These are phyloP conservation scores for Campodea augens DNA, from an alignment of 1,140 invertebrate species.

Conservation along the genomic window DNA sequence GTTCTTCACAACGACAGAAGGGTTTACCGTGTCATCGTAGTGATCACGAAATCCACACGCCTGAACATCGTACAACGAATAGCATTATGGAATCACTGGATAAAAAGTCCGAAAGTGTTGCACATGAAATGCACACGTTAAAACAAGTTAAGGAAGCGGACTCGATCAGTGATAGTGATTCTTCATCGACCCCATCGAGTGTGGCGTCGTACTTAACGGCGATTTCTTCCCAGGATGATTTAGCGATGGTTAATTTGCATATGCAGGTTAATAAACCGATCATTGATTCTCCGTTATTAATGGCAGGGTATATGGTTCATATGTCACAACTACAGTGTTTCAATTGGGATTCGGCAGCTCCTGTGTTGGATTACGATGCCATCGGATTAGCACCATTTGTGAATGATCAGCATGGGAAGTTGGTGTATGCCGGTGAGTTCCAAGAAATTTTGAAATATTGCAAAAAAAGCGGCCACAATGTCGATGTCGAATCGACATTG, in stretches of 20 bases:
- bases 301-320: constrained; percentile 87
- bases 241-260: constrained; percentile 79
- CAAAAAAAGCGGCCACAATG: no score
- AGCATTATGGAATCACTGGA: no score
- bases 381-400: constrained; percentile 14
- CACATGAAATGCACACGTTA: no score
- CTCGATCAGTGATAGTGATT: no score
- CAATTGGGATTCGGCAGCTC: constrained; percentile 21
- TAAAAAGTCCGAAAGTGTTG: no score
- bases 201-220: constrained; percentile 67
- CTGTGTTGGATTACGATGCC: constrained; percentile 11
- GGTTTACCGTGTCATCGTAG: constrained; percentile 31
- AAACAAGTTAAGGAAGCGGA: no score
- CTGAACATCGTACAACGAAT: constrained; percentile 23
- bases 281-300: constrained; percentile 73
- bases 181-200: no score
- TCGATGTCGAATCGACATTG: no score
- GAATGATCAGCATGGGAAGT: constrained; percentile 12
- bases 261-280: constrained; percentile 91
- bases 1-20: constrained; percentile 14
- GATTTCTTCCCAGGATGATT: constrained; percentile 80
- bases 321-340: constrained; percentile 53
- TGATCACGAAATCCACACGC: constrained; percentile 37
- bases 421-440: constrained; percentile 13
- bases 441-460: not conserved